Base-by-base conservation (phyloP, 2,797 vertebrate genomes). In the Darevskia nairensis region DNA sequence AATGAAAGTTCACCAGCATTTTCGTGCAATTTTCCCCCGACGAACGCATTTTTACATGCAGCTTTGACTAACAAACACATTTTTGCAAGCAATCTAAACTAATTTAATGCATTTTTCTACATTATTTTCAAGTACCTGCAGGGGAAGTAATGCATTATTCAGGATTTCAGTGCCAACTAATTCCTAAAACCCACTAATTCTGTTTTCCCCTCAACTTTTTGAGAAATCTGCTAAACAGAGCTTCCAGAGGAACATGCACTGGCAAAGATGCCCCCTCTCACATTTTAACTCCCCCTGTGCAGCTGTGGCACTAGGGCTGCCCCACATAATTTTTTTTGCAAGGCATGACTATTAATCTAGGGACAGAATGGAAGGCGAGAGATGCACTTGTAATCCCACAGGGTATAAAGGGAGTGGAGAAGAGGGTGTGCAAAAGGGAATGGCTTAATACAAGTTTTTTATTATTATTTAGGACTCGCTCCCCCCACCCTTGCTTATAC, bases 271-370 rank as follows among this genome's bases (percentile, higher is more conserved):
- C 19, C 39, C 35, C 78, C 4, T n/a, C 27, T 27, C 27, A 71
- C 64, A 27, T 15, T 11, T 44, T 66, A 75, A 44, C 29, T 35
- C n/a, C 15, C 7, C 35, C 32, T 72, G 19, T 10, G 19, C 55
- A 75, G 29, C 85, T 82, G 46, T 79, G 41, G 41, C 66, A 88
- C n/a, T 39, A 25, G 32, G 8, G 23, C 41, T 79, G 13, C 46
- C 4, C 46, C 46, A n/a, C 3, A 35, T 35, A 35, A 35, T 2
- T 1, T 13, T 59, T 78, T 78, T 59, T n/a, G n/a, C 71, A 41
- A 71, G n/a, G 35, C 50, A 84, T 88, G 75, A 78, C 84, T 88
- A 88, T 88, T 79, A 39, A 79, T 84, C 87, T 46, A 84, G 35
- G 50, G 32, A 78, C 87, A 46, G 46, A 84, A 84, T n/a, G 82